phyloP scores from a whole-genome alignment of 2,113 vertebrate species.

The Cheilinus undulatus region DNA sequence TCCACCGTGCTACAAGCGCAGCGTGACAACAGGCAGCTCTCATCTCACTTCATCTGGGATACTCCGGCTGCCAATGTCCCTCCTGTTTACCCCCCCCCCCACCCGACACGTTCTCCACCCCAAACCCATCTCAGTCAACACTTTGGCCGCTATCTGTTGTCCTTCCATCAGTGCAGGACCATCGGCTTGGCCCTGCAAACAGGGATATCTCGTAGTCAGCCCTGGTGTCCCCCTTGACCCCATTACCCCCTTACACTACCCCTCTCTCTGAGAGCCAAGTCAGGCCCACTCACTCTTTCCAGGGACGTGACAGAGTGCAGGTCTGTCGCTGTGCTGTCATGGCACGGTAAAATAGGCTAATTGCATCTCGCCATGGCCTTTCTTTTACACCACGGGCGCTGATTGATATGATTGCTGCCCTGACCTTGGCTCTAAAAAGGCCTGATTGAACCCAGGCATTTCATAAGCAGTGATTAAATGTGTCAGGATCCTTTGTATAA shows the following conservation, averaged over 20 bases:
- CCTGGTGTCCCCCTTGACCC: constrained; percentile 22
- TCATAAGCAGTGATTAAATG: constrained; percentile 9
- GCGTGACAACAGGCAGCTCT: constrained; percentile 67
- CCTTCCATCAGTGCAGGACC: constrained; percentile 35
- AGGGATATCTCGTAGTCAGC: constrained; percentile 43
- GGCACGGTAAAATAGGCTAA: constrained; percentile 18
- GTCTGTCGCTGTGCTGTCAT: constrained; percentile 35
- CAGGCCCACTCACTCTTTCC: constrained; percentile 1
- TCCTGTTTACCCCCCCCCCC: background rate
- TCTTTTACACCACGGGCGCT: constrained; percentile 10
- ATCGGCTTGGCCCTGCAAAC: constrained; percentile 15
- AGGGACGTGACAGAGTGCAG: constrained; percentile 64
- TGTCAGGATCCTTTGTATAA: constrained; percentile 1
- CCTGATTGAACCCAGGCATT: constrained; percentile 3
- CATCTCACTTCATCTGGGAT: constrained; percentile 58
- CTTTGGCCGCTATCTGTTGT: constrained; percentile 39
- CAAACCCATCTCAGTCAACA: constrained; percentile 48
- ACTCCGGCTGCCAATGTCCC: constrained; percentile 41
- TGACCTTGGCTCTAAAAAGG: constrained; percentile 9
- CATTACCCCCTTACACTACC: background rate
- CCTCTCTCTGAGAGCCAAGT: constrained; percentile 8
- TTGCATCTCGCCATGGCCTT: constrained; percentile 7
- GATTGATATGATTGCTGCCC: constrained; percentile 41
- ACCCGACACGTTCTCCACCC: constrained; percentile 3
- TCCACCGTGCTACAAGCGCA: constrained; percentile 58